Evolutionary conservation across 2,888 invertebrate genomes (phyloP), one percentile per base, ranked within the genome.

Genomic region (Nephrotoma appendiculata): DNA sequence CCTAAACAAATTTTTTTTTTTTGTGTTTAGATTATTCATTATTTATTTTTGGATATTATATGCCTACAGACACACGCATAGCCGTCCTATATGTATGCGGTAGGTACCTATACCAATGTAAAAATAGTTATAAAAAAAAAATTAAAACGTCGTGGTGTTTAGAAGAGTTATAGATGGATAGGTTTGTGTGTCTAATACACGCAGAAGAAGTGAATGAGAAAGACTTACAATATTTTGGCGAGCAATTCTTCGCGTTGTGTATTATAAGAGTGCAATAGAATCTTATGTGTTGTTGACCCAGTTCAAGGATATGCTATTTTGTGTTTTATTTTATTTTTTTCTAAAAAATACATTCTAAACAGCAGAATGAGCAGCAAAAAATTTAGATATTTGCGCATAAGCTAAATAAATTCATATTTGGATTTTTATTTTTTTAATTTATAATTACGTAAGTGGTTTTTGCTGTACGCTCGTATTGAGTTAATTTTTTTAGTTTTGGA

Each of bases 291-390:
- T 86, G 86, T 57, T 86, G 86, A 86, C 86, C 86, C 86, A 86
- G 86, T 86, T 86, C 86, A 86, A 86, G 86, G 86, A 86, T 86
- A 52, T 86, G 52, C 86, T 86, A 43, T 52, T 52, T 86, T 86
- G 86, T 48, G 9, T 86, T 48, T 12, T 41, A 52, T 31, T 31
- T n/a, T n/a, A n/a, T n/a, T 19, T 44, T 84, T 45, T 85, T 44
- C 84, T 84, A 84, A 84, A 84, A 85, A 85, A 85, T 31, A 85
- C 42, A 42, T 85, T 85, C 85, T 85, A 85, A 42, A 42, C 15
- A 84, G 42, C 42, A 84, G 15, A 84, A 84, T 42, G 84, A 84
- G 44, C 43, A 85, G 44, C 42, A 85, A 85, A 85, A 85, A 84
- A 43, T 7, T 83, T 84, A 43, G 6, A 84, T 84, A 84, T 43